Base-by-base conservation (phyloP, 2,113 vertebrate genomes). In the Cacatua alba region DNA sequence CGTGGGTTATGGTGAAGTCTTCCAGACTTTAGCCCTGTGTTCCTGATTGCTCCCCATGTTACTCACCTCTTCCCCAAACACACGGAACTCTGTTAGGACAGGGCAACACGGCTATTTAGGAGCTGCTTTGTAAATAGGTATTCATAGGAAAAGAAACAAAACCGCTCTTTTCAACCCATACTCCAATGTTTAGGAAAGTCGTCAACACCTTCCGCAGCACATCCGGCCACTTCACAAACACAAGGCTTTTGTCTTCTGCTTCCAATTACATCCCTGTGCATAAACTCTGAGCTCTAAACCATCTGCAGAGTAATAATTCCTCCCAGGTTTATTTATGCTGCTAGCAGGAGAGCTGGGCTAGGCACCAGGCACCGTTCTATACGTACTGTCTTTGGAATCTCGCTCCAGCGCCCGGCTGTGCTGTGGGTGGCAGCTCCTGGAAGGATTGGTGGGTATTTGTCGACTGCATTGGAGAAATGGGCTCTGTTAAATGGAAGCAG, bases 1-100 rank as follows among this genome's bases (percentile, higher is more conserved):
- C 0, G 0, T 1, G 2, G 0, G 3, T 13, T 44, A 7, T 0
- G 13, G 23, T n/a, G 3, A 67, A 77, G n/a, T 13, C 29, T 31
- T 23, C 44, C 18, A 43, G 79, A 10, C 16, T 33, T 6, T 2
- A 29, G 26, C 3, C 4, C 0, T 18, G 1, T 5, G 5, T 16
- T 51, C 69, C 65, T 4, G 6, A 11, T 1, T 5, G 31, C 17
- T 82, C 26, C 51, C 46, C 17, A 0, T 2, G 10, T 0, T 19
- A 11, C 0, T 1, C 13, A 13, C 0, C 41, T 37, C 55, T 21
- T 35, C 8, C 52, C 62, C 31, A 33, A 68, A 18, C 31, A 25
- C n/a, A 1, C 1, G 2, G 24, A 25, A 8, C 31, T 57, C 44
- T 65, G 10, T 17, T 5, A 21, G 77, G 46, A 62, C 57, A 82